Conservation (phyloP, 2,113 vertebrate species). For the Cepphus grylle region DNA sequence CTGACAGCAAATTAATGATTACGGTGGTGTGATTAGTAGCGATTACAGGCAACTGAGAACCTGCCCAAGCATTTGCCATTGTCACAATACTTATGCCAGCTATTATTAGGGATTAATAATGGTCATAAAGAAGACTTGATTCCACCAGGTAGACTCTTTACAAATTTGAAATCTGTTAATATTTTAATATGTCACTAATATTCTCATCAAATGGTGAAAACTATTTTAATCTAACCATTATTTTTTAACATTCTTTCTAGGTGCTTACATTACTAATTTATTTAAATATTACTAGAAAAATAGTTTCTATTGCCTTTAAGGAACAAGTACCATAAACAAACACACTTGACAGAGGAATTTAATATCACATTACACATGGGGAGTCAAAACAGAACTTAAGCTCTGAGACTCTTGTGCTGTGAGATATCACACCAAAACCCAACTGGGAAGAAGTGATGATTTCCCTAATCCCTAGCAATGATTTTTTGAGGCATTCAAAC, state of each 20-base stretch:
- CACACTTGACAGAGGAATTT: not conserved
- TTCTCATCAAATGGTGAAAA: not conserved
- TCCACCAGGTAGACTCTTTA: not conserved
- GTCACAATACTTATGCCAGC: conserved; percentile 66
- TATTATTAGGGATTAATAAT: conserved; percentile 71
- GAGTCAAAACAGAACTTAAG: not conserved
- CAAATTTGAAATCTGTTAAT: not conserved
- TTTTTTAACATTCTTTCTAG: not conserved
- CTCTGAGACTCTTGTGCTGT: not conserved
- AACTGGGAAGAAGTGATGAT: conserved; percentile 50
- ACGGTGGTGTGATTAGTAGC: conserved; percentile 73
- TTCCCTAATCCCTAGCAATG: conserved; percentile 46
- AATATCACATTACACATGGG: not conserved
- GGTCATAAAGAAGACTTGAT: conserved; percentile 40
- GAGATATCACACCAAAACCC: not conserved
- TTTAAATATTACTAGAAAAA: not conserved
- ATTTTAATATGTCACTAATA: not conserved
- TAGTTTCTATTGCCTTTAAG: not conserved
- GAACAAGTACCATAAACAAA: not conserved
- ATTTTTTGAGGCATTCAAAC: conserved; percentile 62
- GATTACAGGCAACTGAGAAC: conserved; percentile 73
- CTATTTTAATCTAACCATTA: not conserved
- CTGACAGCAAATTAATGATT: conserved; percentile 82
- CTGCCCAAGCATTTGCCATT: conserved; percentile 61
- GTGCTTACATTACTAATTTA: not conserved